Percentiles rank a stretch among this genome's conserved stretches.
Conservation (phyloP, 2,797 vertebrate species). For the Paramormyrops hopkinsi region DNA sequence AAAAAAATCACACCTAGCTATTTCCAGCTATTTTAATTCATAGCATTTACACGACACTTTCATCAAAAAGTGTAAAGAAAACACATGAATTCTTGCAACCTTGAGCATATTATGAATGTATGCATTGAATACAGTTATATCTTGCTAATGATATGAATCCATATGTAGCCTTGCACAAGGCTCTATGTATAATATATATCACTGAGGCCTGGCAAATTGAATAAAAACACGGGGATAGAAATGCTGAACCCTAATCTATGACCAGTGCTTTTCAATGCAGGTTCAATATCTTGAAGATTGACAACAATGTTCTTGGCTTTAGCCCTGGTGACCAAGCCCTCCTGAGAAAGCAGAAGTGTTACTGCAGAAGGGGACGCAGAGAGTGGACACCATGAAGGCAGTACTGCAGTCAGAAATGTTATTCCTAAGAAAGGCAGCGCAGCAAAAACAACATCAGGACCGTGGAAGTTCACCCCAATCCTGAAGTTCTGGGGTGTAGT, state of each 20-base stretch:
- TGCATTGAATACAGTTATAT: background rate
- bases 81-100: background rate
- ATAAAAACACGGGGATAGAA: background rate
- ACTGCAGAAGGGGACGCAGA: background rate
- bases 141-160: background rate
- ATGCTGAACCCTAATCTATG: background rate
- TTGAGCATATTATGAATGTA: background rate
- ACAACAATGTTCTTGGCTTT: background rate
- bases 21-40: background rate
- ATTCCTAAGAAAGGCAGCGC: background rate
- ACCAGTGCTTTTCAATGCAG: background rate
- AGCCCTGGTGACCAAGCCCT: background rate
- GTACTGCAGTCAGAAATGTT: background rate
- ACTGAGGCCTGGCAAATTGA: background rate
- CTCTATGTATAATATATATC: background rate
- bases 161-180: background rate
- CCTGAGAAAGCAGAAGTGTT: background rate
- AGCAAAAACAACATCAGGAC: background rate
- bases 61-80: background rate
- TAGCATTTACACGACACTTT: background rate
- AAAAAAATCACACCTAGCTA: background rate
- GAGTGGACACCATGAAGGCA: background rate
- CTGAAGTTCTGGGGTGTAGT: background rate
- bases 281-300: background rate
- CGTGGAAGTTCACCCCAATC: background rate